Evolutionary conservation across 2,797 vertebrate species (phyloP), one percentile per base, ranked within the genome.

Genomic region (Hirundo rustica): DNA sequence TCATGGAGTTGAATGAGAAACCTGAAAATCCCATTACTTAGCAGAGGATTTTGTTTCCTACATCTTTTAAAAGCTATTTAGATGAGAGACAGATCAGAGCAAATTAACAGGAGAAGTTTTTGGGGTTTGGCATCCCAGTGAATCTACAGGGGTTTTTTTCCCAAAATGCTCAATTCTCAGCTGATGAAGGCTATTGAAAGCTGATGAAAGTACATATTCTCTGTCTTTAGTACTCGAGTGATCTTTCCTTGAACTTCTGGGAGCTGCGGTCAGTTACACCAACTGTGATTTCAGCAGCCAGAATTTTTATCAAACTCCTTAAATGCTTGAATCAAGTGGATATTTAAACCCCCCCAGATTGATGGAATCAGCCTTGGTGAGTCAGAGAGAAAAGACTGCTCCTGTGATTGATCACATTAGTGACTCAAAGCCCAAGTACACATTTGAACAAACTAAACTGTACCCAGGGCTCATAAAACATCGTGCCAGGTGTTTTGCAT

Each of bases 401-500:
- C 64, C 64, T 91, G 40, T 93, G 93, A 91, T 87, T 55, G 84
- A 95, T 91, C 45, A 55, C 26, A 64, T 53, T 9, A 54, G 50
- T 87, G 88, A 94, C 84, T 92, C 81, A 89, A 93, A 94, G 88
- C 62, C 66, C 84, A 94, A 89, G 38, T 47, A 91, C 78, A 90
- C 15, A 67, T 71, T 93, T 8, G 4, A 95, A 92, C 45, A 82
- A 89, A 66, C 75, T 44, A 65, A 87, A 70, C 50, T 66, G 61
- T 82, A 67, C 74, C 74, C 57, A 73, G 64, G 64, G 71, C 22
- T 85, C 80, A 84, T 47, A 78, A 81, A 94, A 87, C 45, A 85
- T 17, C 0, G 0, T 88, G 57, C 61, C 72, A 91, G 53, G 45
- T 83, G 40, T 45, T 95, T 79, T 78, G 44, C 53, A 45, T 53